Conservation (phyloP, 2,797 vertebrate species). For the Fistularia tabacaria region DNA sequence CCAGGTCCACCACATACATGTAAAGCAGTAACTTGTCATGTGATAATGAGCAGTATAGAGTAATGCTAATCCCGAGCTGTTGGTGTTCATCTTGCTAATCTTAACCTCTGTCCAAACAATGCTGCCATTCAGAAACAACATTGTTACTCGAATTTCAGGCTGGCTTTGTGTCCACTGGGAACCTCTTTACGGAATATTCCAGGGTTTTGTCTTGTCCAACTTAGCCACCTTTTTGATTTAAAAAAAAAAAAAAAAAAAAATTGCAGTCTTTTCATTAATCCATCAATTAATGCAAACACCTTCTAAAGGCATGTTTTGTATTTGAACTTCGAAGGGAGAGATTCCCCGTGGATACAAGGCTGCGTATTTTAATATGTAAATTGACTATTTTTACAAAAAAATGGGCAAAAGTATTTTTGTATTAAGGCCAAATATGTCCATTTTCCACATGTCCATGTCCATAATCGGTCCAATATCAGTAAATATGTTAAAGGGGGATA, state of each 20-base stretch:
- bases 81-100: background rate
- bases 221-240: too few relatives aligned
- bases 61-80: constrained; percentile 9
- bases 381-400: constrained; percentile 18
- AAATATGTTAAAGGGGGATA: constrained; percentile 10
- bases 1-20: constrained; percentile 10
- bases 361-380: constrained; percentile 6
- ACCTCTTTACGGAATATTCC: constrained; percentile 31
- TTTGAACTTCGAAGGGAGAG: constrained; percentile 11
- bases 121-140: constrained; percentile 2
- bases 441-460: constrained; percentile 19
- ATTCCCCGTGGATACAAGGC: constrained; percentile 50
- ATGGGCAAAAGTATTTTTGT: constrained; percentile 18
- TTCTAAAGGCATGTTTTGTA: background rate
- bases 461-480: constrained; percentile 5
- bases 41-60: constrained; percentile 11
- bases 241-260: background rate
- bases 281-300: too few relatives aligned
- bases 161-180: constrained; percentile 50
- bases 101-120: constrained; percentile 5
- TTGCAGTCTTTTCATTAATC: background rate
- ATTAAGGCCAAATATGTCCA: constrained; percentile 19
- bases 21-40: constrained; percentile 14
- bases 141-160: constrained; percentile 1
- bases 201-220: too few relatives aligned